phyloP scores from a whole-genome alignment of 2,888 invertebrate genomes.

The Ramazzottius varieornatus region DNA sequence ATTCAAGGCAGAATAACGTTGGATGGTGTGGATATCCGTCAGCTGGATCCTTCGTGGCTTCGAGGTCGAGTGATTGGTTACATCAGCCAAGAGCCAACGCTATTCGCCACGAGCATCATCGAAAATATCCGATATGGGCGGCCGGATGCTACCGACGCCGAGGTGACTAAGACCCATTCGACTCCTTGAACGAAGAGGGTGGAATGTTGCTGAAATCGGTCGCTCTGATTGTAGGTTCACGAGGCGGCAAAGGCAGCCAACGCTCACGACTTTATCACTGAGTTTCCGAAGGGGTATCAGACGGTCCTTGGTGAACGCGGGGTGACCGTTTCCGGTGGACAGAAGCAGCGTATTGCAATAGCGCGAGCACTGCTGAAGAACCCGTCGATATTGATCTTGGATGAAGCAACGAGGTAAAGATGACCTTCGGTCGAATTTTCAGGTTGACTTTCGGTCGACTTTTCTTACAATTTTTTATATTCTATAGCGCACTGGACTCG shows the following conservation, averaged over 20 bases:
- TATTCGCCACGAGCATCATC: slow-evolving; percentile 64
- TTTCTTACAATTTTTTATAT: slow-evolving; percentile 4
- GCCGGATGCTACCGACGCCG: slow-evolving; percentile 28
- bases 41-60: slow-evolving; percentile 54
- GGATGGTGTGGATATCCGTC: slow-evolving; percentile 41
- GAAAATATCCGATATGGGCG: slow-evolving; percentile 79
- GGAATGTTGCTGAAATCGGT: neutral
- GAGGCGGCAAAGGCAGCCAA: slow-evolving; percentile 61
- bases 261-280: slow-evolving; percentile 59
- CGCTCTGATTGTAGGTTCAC: slow-evolving; percentile 30
- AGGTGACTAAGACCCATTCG: slow-evolving; percentile 18
- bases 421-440: slow-evolving; percentile 7
- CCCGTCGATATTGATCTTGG: slow-evolving; percentile 48
- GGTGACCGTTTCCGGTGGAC: slow-evolving; percentile 70
- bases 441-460: neutral
- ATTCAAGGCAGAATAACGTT: slow-evolving; percentile 41
- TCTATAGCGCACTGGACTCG: slow-evolving; percentile 56
- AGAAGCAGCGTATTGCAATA: slow-evolving; percentile 77
- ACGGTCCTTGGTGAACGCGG: slow-evolving; percentile 49
- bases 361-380: slow-evolving; percentile 73
- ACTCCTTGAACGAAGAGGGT: neutral
- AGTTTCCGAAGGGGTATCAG: slow-evolving; percentile 54
- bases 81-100: slow-evolving; percentile 72
- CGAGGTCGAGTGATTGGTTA: slow-evolving; percentile 54
- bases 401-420: slow-evolving; percentile 91